Evolutionary conservation across 1,140 invertebrate species (phyloP), one percentile per base, ranked within the genome.

Genomic region (Trichonephila clavata): DNA sequence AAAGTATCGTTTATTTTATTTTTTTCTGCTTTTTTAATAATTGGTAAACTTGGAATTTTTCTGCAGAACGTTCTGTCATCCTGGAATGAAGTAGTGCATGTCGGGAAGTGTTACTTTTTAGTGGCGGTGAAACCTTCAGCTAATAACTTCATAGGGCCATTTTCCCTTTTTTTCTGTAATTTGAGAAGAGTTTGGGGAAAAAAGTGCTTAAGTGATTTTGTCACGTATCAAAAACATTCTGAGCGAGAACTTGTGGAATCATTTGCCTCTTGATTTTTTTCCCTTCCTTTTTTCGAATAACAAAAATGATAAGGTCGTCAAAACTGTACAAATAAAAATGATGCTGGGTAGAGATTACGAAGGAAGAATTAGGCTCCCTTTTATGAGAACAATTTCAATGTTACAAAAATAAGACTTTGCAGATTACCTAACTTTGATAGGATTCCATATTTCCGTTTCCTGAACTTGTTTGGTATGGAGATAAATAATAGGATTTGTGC

Each of bases 31-130:
- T n/a, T 57, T 20, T 5, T 24, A 84, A 59, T n/a, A 20, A 57
- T 59, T n/a, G 27, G 14, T 18, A 32, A 83, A 2, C 20, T 24
- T n/a, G 21, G 83, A 84, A 27, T 84, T 59, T 60, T n/a, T 24
- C 24, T 24, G n/a, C 24, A 8, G 83, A 84, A 32, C 27, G 20
- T 84, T 59, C 13, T 59, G 57, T 10, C 21, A 59, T 59, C 83
- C 83, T 84, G 20, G 57, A 59, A 50, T 20, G 39, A 87, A 87
- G 50, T 87, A 65, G 86, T 61, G 86, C 86, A 43, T 87, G 61
- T 87, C 86, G 86, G 24, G 14, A 87, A 87, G 60, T 43, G 86
- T 27, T 87, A 39, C 14, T 43, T 39, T 86, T 63, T 39, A 27
- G 43, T 32, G 24, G 20, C 1, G 24, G 61, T 63, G 27, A 77